Evolutionary conservation across 2,113 vertebrate species (phyloP), one percentile per base, ranked within the genome.

Genomic region (Tyto alba): DNA sequence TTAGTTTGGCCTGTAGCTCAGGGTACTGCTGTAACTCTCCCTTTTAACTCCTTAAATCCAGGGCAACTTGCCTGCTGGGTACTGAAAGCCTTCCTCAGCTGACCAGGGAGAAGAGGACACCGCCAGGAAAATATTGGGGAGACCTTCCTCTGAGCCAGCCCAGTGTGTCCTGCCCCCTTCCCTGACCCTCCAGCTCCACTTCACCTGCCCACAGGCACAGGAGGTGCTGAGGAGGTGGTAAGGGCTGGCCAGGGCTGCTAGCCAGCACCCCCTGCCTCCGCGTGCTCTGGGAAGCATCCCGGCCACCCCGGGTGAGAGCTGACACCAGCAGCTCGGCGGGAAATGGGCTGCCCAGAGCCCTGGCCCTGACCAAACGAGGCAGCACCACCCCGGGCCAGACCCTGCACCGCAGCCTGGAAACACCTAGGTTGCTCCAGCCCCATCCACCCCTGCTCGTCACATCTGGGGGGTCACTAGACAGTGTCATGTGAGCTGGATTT

Each of bases 1-100:
- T 89, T 77, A 88, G 88, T 94, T 90, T 69, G 67, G 40, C 79
- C 80, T 19, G 20, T 72, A 40, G 63, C 40, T 89, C 76, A 86
- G 53, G 21, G 89, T 68, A 52, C 26, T 52, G 48, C 63, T 76
- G 15, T 27, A 16, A 15, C 8, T 68, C 59, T 64, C 62, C 67
- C 19, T 88, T 85, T 73, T 60, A 66, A 79, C 23, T 83, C 53
- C 62, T 48, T 60, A 64, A 95, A 86, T 63, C 18, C 43, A 75
- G 13, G 20, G 15, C 11, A 79, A 85, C 47, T 72, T 22, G 20
- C 53, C n/a, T 68, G 41, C 29, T 88, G 52, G 22, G 29, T 90
- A 85, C 17, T 59, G 40, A 78, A 79, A 75, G 17, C 62, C 23
- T 78, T 52, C 56, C 56, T 85, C 57, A 69, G 30, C 29, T 57